These are phyloP conservation scores for Bostrychus sinensis DNA, from an alignment of 2,113 vertebrate species.

Conservation along the genomic window DNA sequence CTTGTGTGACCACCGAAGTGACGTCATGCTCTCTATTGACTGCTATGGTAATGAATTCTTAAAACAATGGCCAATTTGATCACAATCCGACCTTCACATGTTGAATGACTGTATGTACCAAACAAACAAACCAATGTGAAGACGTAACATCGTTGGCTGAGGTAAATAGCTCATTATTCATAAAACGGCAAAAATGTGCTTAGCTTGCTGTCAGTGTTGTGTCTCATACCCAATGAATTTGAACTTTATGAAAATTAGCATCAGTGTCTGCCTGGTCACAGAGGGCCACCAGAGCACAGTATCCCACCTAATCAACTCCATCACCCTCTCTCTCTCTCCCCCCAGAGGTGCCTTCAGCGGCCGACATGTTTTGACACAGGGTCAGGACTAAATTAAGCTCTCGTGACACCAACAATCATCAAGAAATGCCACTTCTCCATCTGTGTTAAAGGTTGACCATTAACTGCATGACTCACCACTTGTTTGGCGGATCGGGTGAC, in stretches of 20 bases:
- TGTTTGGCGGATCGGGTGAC: conserved; percentile 51
- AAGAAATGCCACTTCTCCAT: conserved; percentile 58
- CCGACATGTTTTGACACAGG: conserved; percentile 59
- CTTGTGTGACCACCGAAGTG: too few species aligned
- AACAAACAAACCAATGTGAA: too few species aligned
- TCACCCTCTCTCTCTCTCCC: conserved; percentile 31
- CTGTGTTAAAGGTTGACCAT: conserved; percentile 67
- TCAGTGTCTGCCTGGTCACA: conserved; percentile 3
- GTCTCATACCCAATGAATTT: not conserved
- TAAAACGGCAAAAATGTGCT: not conserved
- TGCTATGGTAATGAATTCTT: too few species aligned
- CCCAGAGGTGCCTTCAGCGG: conserved; percentile 26
- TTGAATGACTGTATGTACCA: too few species aligned
- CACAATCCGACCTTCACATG: too few species aligned
- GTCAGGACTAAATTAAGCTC: conserved; percentile 59
- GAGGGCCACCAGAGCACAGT: not conserved
- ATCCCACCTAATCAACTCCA: conserved; percentile 45
- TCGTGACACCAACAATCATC: conserved; percentile 56
- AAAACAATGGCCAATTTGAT: too few species aligned
- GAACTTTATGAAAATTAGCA: conserved; percentile 3
- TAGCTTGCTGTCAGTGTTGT: not conserved
- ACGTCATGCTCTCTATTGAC: too few species aligned
- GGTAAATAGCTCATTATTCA: too few species aligned
- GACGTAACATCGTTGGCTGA: too few species aligned
- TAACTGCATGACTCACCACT: conserved; percentile 63